Evolutionary conservation across 2,113 vertebrate species (phyloP), one percentile per base, ranked within the genome.

Genomic region (Etia nguti): DNA sequence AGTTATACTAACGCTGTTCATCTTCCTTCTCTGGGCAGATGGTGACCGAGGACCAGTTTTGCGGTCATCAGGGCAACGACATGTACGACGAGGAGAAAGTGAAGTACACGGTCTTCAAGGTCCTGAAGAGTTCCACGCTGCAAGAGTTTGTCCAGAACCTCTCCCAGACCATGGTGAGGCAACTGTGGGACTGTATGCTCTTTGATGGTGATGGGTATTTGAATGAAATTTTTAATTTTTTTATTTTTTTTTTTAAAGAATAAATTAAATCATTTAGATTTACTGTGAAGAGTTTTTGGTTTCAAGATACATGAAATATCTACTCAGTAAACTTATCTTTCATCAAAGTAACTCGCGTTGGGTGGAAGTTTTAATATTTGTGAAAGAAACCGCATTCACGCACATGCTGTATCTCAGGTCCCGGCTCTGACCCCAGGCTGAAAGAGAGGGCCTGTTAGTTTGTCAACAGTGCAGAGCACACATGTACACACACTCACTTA

Each of bases 71-170:
- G 96, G 99, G 99, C 91, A 99, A 99, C 16, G 99, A 99, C 94
- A 99, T 99, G 99, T 99, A 99, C 2, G 99, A 99, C 46, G 99
- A 99, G 93, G 99, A 99, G 93, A 99, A 99, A 95, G 99, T 99
- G 84, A 99, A 99, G 90, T 99, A 99, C 94, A 99, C 99, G 0
- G 98, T 99, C 92, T 99, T 99, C 95, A 99, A 99, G 95, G 98
- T 99, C 87, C 94, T 99, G 92, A 99, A 99, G 95, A 99, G 98
- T 95, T 99, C 98, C 29, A 98, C 98, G 0, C 96, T 99, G 83
- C 97, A 98, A 2, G 99, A 99, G 94, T 99, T 99, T 89, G 98
- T 99, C 75, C 98, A 99, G 95, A 99, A 98, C 92, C 97, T 99
- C 80, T 99, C 98, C 50, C 99, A 99, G 96, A 99, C 98, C 20